These are phyloP conservation scores for Gobius niger DNA, from an alignment of 2,113 vertebrate species.

Conservation along the genomic window DNA sequence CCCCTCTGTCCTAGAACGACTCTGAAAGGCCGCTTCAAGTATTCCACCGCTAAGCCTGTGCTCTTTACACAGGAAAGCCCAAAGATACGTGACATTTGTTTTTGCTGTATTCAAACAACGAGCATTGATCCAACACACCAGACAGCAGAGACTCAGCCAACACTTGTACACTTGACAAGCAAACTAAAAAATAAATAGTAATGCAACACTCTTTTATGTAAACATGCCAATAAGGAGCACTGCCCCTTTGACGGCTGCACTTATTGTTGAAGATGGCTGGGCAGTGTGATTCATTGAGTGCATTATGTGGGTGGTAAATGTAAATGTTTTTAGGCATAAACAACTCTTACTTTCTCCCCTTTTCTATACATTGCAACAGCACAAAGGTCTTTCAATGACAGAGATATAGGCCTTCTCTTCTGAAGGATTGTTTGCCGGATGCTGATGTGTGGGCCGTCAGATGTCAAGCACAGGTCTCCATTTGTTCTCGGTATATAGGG, in stretches of 20 bases:
- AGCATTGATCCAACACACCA: conserved; percentile 36
- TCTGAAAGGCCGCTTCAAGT: not conserved
- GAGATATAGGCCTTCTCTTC: conserved; percentile 8
- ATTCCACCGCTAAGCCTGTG: conserved; percentile 29
- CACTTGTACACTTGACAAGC: conserved; percentile 6
- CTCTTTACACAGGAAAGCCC: conserved; percentile 48
- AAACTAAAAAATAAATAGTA: not conserved
- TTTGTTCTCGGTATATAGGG: conserved; percentile 11
- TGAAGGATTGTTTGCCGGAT: conserved; percentile 20
- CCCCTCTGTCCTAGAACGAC: not conserved
- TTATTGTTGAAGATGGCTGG: not conserved
- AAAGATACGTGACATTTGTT: conserved; percentile 55
- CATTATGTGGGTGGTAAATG: conserved; percentile 4
- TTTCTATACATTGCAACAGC: conserved; percentile 11
- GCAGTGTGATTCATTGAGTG: not conserved
- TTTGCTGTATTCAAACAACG: conserved; percentile 51
- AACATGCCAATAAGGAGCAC: not conserved
- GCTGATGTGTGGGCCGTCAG: conserved; percentile 21
- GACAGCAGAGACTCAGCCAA: conserved; percentile 13
- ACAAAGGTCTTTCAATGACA: not conserved
- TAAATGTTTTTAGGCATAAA: conserved; percentile 18
- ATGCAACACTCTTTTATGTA: not conserved
- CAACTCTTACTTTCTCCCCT: not conserved
- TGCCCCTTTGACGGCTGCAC: not conserved
- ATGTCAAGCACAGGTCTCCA: conserved; percentile 21